Evolutionary conservation across 2,888 invertebrate genomes (phyloP), one percentile per base, ranked within the genome.

Genomic region (Micoletzkya japonica): DNA sequence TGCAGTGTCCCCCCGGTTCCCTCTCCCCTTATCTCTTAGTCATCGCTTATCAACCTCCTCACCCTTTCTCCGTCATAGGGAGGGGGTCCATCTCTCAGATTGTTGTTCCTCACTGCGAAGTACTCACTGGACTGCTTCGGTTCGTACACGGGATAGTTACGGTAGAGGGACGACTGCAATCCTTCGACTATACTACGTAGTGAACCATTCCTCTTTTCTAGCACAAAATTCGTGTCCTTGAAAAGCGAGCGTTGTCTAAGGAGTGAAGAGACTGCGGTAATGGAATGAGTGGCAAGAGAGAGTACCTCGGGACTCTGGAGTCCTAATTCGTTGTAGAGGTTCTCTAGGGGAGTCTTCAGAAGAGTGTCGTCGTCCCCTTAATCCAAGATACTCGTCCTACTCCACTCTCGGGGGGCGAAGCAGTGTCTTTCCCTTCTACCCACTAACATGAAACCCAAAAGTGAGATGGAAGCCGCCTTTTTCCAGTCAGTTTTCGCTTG

Each of bases 41-140:
- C 50, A 49, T 34, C 28, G 30, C 39, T 37, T 34, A 44, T 26
- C n/a, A 49, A 44, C 63, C 50, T 50, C 10, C 28, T 37, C 34
- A n/a, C 3, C 28, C 49, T 32, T 20, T 44, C 69, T 50, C 37
- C 39, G 50, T 70, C 37, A 2, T 24, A 49, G 4, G 60, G 36
- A 28, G 52, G 56, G 20, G 59, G 49, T 17, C 36, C 44, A 36
- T 57, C 70, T 50, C 52, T 36, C 14, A 7, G n/a, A 20, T 64
- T 58, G 36, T 72, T 70, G 56, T 67, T 66, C 26, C 28, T 58
- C 24, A 70, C 73, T 17, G 80, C 75, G 57, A 76, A 81, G 70
- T 83, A 84, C 72, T 84, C 84, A 34, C 76, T 78, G 0, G 82
- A 81, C 49, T 77, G 76, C 67, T 84, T 84, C 20, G 84, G 84